These are phyloP conservation scores for Ploceus nigricollis DNA, from an alignment of 2,113 vertebrate genomes.

Conservation along the genomic window DNA sequence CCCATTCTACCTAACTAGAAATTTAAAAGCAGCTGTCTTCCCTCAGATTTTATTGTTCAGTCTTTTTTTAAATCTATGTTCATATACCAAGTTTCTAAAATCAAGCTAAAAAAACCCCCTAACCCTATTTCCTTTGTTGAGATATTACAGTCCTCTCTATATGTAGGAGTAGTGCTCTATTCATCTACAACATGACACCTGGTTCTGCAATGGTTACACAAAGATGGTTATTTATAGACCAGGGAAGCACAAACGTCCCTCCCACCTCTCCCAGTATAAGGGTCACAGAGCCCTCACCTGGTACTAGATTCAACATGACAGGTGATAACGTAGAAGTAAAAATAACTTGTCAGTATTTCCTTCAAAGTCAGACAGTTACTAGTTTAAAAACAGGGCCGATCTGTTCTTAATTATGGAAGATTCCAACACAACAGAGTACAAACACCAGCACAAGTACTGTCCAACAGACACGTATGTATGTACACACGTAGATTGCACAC, in stretches of 20 bases:
- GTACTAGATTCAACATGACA: constrained; percentile 40
- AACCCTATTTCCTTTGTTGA: background rate
- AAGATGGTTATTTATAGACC: constrained; percentile 34
- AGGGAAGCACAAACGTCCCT: background rate
- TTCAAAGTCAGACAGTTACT: background rate
- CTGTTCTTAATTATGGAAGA: background rate
- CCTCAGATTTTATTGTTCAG: background rate
- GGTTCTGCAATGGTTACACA: constrained; percentile 11
- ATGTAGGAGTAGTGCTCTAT: background rate
- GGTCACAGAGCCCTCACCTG: constrained; percentile 38
- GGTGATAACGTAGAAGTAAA: constrained; percentile 1
- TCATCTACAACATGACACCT: background rate
- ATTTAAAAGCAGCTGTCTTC: background rate
- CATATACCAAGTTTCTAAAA: background rate
- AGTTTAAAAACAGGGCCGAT: background rate
- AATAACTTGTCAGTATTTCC: constrained; percentile 32
- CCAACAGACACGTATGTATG: background rate
- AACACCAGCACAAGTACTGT: background rate
- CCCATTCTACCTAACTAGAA: background rate
- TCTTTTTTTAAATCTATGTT: background rate
- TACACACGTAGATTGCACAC: background rate
- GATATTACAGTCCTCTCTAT: background rate
- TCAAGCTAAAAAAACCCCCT: background rate
- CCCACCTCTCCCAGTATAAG: background rate
- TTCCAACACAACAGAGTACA: background rate